Percentiles rank a stretch among this genome's conserved stretches.
phyloP scores from a whole-genome alignment of 2,113 vertebrate species.

The Protobothrops flavoviridis region DNA sequence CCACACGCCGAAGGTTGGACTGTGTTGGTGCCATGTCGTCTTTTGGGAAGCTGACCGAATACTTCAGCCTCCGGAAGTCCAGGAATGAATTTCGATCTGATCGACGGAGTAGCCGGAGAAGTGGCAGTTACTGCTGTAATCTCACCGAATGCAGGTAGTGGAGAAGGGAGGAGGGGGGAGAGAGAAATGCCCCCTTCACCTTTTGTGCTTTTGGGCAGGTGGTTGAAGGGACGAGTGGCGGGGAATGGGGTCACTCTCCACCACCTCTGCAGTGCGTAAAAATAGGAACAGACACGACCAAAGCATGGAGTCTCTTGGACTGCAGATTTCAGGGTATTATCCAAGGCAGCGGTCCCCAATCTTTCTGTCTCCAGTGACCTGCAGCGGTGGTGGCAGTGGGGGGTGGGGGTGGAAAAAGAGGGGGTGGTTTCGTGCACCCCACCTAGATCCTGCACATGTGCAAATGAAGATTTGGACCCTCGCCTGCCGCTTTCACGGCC shows the following conservation, averaged over 20 bases:
- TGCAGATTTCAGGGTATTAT: not conserved
- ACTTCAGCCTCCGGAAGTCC: constrained; percentile 87
- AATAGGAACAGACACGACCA: not conserved
- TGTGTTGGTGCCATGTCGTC: constrained; percentile 74
- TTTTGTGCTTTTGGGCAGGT: not conserved
- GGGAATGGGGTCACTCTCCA: not conserved
- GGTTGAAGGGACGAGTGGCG: not conserved
- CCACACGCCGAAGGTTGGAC: rapidly evolving
- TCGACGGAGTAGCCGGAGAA: constrained; percentile 73
- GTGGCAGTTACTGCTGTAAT: constrained; percentile 86
- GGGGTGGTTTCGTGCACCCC: not conserved
- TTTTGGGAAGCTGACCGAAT: constrained; percentile 91
- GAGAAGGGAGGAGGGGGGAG: not conserved
- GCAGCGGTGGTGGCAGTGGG: not conserved
- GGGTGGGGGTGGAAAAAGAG: not conserved
- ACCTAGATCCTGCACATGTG: not conserved
- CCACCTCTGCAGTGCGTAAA: not conserved
- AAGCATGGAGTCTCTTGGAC: rapidly evolving
- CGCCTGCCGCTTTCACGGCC: too few species aligned
- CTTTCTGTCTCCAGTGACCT: not conserved
- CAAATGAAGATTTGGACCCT: not conserved
- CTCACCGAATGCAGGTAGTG: constrained; percentile 85
- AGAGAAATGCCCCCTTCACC: rapidly evolving
- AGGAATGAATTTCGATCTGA: constrained; percentile 81
- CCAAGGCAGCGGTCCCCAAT: not conserved